Base-by-base conservation (phyloP, 1,140 invertebrate genomes). In the Cyphomyrmex costatus region DNA sequence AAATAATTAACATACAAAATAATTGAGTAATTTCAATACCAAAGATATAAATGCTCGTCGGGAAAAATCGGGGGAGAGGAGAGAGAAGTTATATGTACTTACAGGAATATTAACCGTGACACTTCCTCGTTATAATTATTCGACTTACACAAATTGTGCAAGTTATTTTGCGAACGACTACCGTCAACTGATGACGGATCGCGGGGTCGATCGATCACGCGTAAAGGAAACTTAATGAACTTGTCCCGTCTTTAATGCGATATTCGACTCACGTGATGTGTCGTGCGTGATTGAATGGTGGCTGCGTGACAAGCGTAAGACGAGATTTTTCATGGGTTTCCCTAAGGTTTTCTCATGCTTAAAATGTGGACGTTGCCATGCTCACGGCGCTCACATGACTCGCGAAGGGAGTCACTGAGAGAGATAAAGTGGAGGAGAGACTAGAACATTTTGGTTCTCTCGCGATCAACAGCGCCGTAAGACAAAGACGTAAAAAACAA, bases 321-420 rank as follows among this genome's bases (percentile, higher is more conserved):
- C 61, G 86, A 82, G 70, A 84, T 78, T 87, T 83, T 49, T 84
- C 82, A 90, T 90, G 89, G 66, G 71, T 90, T 90, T 90, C 89
- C 89, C 89, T 90, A 86, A 85, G 89, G 84, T 93, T 94, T 94
- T 93, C 91, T 93, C 93, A 93, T 94, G 93, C 93, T 94, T 93
- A 94, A 92, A 56, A 80, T 27, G 79, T 85, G 56, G 89, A 89
- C 90, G 84, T 91, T 86, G 85, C 77, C 90, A 91, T 92, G 91
- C 92, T 88, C 86, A 82, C 80, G 89, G 78, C 85, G 70, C 74
- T 85, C 79, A 60, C 49, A 66, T 73, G 76, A 89, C 66, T 88
- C 49, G 74, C 27, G 36, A 42, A 14, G 53, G 27, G 33, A 83
- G 33, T 51, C 60, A 53, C 46, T 30, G 33, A 80, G 21, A 70